Base-by-base conservation (phyloP, 2,797 vertebrate genomes). In the Oryzias sinensis region DNA sequence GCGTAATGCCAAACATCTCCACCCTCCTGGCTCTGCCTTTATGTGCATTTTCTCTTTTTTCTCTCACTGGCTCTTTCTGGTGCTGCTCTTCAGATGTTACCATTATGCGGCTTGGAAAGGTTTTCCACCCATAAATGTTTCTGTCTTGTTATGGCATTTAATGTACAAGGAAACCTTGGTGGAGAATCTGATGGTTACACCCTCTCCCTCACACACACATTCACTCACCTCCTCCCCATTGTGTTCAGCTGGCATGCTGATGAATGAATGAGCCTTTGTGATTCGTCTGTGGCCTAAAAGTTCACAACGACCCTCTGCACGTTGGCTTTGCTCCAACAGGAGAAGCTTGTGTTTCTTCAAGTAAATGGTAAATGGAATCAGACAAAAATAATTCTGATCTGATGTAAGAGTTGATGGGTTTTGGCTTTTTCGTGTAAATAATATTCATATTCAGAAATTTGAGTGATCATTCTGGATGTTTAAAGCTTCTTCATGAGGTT, bases 181-280 rank as follows among this genome's bases (percentile, higher is more conserved):
- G 79, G 53, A 27, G 64, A 57, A 73, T 63, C 49, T 63, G 73
- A 72, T 64, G 73, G 57, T 64, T 60, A 22, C 42, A 56, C 71
- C 44, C 56, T 41, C 42, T 17, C 41, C 59, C 43, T 41, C 49
- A 49, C 62, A 53, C 57, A 63, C 41, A 60, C 64, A 41, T 29
- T 54, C 59, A 65, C 18, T 42, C 53, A 18, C 48, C 70, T 57
- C 70, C 65, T 63, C 73, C 55, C 55, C 49, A 77, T 84, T 85
- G 74, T 84, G 81, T 82, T 80, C 84, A 74, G 71, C 63, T 87
- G 71, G 78, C 77, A 79, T 72, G 77, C 76, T 76, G 84, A 85
- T 86, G 71, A 86, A 82, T 87, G 77, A 86, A 73, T 59, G 68
- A 80, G 60, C 68, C 68, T 70, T 49, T 74, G 69, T 72, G 72